These are phyloP conservation scores for Falco punctatus DNA, from an alignment of 2,113 vertebrate genomes.

Conservation along the genomic window DNA sequence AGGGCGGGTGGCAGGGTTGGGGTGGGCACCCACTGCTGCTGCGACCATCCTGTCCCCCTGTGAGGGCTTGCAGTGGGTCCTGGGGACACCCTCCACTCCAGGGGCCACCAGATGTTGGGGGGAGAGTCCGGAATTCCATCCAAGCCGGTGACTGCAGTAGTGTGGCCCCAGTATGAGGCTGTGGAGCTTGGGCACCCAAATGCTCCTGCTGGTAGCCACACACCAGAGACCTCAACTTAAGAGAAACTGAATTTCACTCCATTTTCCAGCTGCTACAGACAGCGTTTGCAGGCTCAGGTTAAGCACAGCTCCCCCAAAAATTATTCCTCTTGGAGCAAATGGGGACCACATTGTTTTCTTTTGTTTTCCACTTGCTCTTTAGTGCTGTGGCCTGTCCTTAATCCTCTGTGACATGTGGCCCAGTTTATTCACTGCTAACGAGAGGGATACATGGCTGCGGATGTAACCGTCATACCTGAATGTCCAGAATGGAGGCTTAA, in stretches of 20 bases:
- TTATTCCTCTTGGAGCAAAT: neutral
- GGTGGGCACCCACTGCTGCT: rapidly evolving
- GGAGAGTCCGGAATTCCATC: rapidly evolving
- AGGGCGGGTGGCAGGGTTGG: rapidly evolving
- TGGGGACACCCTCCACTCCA: rapidly evolving
- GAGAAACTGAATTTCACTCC: neutral
- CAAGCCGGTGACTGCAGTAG: rapidly evolving
- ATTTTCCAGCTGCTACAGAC: neutral
- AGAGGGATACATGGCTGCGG: neutral
- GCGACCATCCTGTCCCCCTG: rapidly evolving
- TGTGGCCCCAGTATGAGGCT: rapidly evolving
- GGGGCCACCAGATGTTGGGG: neutral
- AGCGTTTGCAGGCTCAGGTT: neutral
- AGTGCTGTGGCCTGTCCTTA: neutral
- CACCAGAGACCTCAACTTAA: neutral
- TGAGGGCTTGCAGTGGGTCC: rapidly evolving
- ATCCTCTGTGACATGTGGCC: conserved; percentile 20
- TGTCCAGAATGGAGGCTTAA: neutral
- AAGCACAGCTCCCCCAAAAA: neutral
- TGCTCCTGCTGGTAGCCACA: rapidly evolving
- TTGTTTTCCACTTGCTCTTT: conserved; percentile 19
- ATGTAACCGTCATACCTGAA: neutral
- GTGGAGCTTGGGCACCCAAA: neutral
- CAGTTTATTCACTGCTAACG: conserved; percentile 4
- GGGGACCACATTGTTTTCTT: neutral